Base-by-base conservation (phyloP, 2,113 vertebrate genomes). In the Cyanocitta stelleri region DNA sequence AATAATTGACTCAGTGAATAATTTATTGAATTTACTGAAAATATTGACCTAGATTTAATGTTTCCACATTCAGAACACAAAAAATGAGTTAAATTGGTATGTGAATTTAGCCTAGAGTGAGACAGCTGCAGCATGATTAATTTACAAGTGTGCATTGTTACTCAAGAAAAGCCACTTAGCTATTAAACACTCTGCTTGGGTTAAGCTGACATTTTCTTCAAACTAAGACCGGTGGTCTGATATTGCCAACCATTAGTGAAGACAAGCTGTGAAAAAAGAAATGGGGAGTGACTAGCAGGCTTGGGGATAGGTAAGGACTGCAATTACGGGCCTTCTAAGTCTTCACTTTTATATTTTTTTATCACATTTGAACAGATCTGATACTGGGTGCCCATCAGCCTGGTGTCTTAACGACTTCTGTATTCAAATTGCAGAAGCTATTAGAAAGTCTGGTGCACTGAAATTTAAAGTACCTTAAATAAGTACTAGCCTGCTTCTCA, bases 21-120 rank as follows among this genome's bases (percentile, higher is more conserved):
- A 95, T 95, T 97, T 97, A 95, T 93, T 90, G 76, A 95, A 85
- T 95, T 96, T 67, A 78, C 90, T 95, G 95, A 95, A 97, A 97
- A 93, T 77, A 92, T 54, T 92, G 87, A 92, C 93, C 79, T 93
- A 88, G 44, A 91, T 97, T 93, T 90, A 92, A 84, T 95, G 35
- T 71, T 67, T 96, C 63, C 83, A 46, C 43, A 96, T 94, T 95
- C 85, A 93, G 81, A 95, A 94, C 86, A 89, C 0, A 2, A 71
- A 64, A 95, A 95, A 88, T 51, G 30, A 95, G 87, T 92, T 96
- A 93, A 90, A 96, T 85, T 90, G 63, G 55, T 90, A 41, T 27
- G 82, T 69, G 84, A 54, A 89, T 39, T 97, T 95, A 89, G 48
- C 79, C 78, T 89, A 83, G 54, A 92, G 24, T 93, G 76, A 96